Evolutionary conservation across 2,888 invertebrate species (phyloP).

Genomic region (Blastobasis adustella): DNA sequence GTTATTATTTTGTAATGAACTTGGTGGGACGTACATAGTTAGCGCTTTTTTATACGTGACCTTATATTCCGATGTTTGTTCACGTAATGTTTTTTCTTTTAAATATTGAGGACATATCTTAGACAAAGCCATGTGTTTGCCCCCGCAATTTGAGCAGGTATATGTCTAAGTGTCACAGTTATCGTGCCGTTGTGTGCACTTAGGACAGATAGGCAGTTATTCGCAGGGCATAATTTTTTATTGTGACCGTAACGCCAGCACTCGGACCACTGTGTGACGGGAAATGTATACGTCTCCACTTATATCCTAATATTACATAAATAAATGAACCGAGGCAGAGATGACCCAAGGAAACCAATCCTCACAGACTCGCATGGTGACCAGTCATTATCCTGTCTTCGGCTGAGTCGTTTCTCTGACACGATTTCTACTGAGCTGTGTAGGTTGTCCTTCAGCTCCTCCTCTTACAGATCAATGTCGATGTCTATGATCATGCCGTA

Average conservation of each 20-base stretch:
- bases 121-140: neutral
- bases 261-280: constrained; percentile 6
- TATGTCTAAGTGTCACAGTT: constrained; percentile 11
- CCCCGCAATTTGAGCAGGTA: constrained; percentile 11
- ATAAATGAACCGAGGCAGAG: constrained; percentile 1
- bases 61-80: neutral
- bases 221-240: constrained; percentile 10
- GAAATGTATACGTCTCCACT: constrained; percentile 3
- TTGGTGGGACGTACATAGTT: neutral
- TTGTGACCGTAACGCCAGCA: constrained; percentile 16
- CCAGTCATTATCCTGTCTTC: constrained; percentile 4
- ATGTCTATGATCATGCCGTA: constrained; percentile 11
- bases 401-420: constrained; percentile 6
- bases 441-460: constrained; percentile 5
- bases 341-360: constrained; percentile 5
- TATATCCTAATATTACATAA: constrained; percentile 1
- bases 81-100: constrained; percentile 1
- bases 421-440: neutral
- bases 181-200: constrained; percentile 9
- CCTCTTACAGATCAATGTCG: constrained; percentile 8
- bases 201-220: constrained; percentile 13
- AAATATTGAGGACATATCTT: neutral
- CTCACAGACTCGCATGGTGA: constrained; percentile 4
- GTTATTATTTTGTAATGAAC: neutral
- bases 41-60: neutral